Evolutionary conservation across 2,797 vertebrate species (phyloP).

Genomic region (Morelia viridis): DNA sequence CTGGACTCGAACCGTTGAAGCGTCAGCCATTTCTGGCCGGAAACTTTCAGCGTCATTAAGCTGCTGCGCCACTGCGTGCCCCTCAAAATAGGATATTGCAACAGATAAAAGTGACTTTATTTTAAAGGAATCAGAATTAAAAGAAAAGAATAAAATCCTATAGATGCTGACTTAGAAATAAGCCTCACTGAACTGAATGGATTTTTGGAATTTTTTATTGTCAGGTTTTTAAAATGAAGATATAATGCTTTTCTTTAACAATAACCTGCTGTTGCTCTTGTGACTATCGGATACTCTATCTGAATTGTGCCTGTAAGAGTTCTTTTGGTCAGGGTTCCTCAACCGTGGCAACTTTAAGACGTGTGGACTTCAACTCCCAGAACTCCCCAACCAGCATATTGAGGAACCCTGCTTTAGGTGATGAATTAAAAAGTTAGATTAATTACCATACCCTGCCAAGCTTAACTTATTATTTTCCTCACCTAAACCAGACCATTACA

Average conservation of each 20-base stretch:
- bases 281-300: neutral
- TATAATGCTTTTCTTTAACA: neutral
- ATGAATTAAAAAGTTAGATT: neutral
- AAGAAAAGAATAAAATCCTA: neutral
- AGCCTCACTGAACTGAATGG: neutral
- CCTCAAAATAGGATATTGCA: neutral
- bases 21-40: too few relatives aligned
- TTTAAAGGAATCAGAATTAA: neutral
- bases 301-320: neutral
- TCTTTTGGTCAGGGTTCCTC: neutral
- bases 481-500: neutral
- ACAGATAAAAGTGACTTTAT: neutral
- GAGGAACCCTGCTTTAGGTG: neutral
- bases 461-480: neutral
- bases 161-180: neutral
- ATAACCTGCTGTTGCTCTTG: neutral
- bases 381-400: too few relatives aligned
- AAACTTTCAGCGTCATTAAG: too few relatives aligned
- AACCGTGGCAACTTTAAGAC: too few relatives aligned
- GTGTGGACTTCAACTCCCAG: too few relatives aligned
- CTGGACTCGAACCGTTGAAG: too few relatives aligned
- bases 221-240: neutral
- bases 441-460: neutral
- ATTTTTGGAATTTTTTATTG: neutral
- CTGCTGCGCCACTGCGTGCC: too few relatives aligned